Percentiles rank a stretch among this genome's conserved stretches.
These are phyloP conservation scores for Diachasma alloeum DNA, from an alignment of 1,140 invertebrate genomes.

Conservation along the genomic window DNA sequence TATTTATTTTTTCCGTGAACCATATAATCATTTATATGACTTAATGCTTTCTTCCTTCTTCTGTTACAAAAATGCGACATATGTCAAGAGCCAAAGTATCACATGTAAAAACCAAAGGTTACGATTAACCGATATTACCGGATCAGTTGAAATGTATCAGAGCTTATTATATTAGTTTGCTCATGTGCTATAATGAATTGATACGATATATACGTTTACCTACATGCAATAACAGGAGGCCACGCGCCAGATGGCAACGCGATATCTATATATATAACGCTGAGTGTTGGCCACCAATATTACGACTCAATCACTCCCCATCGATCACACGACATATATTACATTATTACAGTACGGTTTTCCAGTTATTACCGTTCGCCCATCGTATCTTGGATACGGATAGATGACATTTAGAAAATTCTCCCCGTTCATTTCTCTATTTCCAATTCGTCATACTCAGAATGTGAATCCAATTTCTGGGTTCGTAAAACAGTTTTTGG, in stretches of 20 bases:
- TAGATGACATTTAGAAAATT: neutral
- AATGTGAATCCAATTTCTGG: no score
- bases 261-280: constrained; percentile 18
- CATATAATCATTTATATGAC: no score
- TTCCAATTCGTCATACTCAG: no score
- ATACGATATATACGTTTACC: constrained; percentile 50
- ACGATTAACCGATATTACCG: neutral
- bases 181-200: constrained; percentile 42
- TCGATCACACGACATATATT: constrained; percentile 55
- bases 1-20: no score
- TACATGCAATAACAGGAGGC: constrained; percentile 49
- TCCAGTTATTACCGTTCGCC: constrained; percentile 30
- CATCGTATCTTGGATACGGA: neutral
- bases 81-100: neutral
- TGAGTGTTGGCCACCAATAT: constrained; percentile 48
- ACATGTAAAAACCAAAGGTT: neutral
- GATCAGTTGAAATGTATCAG: constrained; percentile 37
- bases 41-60: no score
- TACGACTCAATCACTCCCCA: constrained; percentile 59
- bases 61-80: neutral
- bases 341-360: constrained; percentile 53
- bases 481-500: no score
- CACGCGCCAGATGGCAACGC: constrained; percentile 32
- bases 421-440: neutral
- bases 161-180: constrained; percentile 49